These are phyloP conservation scores for Dinomys branickii DNA, from an alignment of 2,113 vertebrate genomes.

Conservation along the genomic window DNA sequence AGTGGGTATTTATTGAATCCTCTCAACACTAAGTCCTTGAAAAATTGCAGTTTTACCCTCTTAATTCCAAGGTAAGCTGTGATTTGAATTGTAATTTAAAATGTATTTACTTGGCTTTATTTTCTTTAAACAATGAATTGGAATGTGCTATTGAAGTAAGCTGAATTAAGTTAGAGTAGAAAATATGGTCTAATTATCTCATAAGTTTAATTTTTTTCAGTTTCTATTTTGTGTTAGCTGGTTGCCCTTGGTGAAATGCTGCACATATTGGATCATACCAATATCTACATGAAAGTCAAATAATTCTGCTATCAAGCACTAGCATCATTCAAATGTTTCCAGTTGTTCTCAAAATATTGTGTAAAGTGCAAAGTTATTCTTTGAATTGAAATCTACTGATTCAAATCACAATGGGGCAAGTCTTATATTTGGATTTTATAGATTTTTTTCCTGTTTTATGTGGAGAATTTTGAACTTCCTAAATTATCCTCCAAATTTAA, in stretches of 20 bases:
- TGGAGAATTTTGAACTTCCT: background rate
- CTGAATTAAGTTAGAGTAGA: constrained; percentile 75
- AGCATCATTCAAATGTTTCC: background rate
- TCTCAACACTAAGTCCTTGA: background rate
- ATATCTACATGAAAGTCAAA: constrained; percentile 68
- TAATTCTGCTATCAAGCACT: background rate
- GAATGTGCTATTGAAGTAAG: constrained; percentile 56
- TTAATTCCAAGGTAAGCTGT: background rate
- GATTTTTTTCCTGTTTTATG: background rate
- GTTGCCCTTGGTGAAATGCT: constrained; percentile 56
- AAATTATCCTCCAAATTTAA: background rate
- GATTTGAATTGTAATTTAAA: constrained; percentile 24
- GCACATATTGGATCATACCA: constrained; percentile 20
- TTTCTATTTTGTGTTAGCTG: constrained; percentile 69
- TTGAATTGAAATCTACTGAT: background rate
- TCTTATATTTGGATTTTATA: background rate
- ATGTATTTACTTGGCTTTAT: background rate
- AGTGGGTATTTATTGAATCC: background rate
- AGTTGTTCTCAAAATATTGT: background rate
- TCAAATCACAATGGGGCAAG: background rate
- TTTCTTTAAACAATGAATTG: constrained; percentile 70
- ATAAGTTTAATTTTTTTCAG: constrained; percentile 63
- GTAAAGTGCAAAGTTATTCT: constrained; percentile 17
- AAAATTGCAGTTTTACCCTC: background rate
- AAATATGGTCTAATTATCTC: constrained; percentile 73